Evolutionary conservation across 2,888 invertebrate species (phyloP).

Genomic region (Harpalus rubripes): DNA sequence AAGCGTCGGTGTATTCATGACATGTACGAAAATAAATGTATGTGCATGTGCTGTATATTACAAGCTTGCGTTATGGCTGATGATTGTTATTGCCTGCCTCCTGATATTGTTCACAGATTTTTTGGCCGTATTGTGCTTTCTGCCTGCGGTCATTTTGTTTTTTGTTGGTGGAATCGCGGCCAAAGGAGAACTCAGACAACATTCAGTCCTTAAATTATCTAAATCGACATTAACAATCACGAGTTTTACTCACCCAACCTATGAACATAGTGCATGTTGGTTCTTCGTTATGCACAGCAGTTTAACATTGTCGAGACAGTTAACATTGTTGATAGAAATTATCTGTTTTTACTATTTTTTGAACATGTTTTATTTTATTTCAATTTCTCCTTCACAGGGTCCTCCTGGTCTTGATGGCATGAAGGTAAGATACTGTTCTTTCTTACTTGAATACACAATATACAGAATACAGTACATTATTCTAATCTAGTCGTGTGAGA

Average conservation of each 20-base stretch:
- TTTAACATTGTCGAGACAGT: conserved; percentile 56
- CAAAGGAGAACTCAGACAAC: conserved; percentile 32
- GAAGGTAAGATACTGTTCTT: conserved; percentile 85
- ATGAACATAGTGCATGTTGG: conserved; percentile 64
- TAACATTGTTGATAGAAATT: conserved; percentile 62
- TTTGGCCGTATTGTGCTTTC: conserved; percentile 67
- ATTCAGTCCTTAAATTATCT: not conserved
- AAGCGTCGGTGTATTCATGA: conserved; percentile 75
- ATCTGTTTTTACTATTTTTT: conserved; percentile 65
- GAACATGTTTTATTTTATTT: conserved; percentile 65
- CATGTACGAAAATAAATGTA: conserved; percentile 78
- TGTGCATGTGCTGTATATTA: conserved; percentile 78
- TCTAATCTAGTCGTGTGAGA: conserved; percentile 28
- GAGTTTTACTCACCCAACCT: conserved; percentile 2
- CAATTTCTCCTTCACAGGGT: conserved; percentile 87
- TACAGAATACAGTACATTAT: conserved; percentile 26
- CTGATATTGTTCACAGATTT: conserved; percentile 64
- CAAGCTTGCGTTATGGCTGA: conserved; percentile 70
- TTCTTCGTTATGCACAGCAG: conserved; percentile 65
- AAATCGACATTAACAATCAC: conserved; percentile 2
- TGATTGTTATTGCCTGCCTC: conserved; percentile 65
- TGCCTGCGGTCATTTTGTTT: conserved; percentile 65
- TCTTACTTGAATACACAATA: conserved; percentile 13
- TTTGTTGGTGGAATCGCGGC: conserved; percentile 35
- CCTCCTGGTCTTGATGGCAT: conserved; percentile 96